Conservation (phyloP, 1,140 invertebrate genomes). For the Palaemon carinicauda region DNA sequence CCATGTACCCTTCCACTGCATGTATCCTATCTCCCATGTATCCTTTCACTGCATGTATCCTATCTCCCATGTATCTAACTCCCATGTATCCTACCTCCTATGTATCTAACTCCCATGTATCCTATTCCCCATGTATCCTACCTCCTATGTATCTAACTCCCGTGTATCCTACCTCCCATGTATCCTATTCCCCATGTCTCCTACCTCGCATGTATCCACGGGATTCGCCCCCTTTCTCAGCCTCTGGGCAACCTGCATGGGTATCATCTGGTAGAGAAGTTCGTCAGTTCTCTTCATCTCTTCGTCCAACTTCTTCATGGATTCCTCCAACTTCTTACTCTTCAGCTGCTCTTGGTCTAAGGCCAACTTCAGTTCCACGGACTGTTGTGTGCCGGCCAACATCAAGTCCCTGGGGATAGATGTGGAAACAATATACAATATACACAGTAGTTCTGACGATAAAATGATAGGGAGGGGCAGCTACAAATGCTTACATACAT, state of each 20-base stretch:
- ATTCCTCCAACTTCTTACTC: constrained; percentile 94
- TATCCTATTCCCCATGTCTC: background rate
- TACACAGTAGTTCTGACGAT: too few species aligned
- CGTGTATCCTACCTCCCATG: too few species aligned
- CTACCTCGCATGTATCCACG: constrained; percentile 93
- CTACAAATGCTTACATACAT: too few species aligned
- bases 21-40: too few species aligned
- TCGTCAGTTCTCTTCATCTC: constrained; percentile 97
- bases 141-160: background rate
- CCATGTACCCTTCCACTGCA: too few species aligned
- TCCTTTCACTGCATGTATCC: too few species aligned
- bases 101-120: too few species aligned
- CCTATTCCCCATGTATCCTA: too few species aligned
- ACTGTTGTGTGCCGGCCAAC: constrained; percentile 95
- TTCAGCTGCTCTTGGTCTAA: constrained; percentile 96
- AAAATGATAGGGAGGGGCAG: too few species aligned
- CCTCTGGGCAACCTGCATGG: constrained; percentile 90
- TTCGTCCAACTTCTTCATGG: constrained; percentile 92
- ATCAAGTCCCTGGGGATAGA: constrained; percentile 86
- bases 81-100: too few species aligned
- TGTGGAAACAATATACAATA: too few species aligned
- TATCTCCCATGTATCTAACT: too few species aligned
- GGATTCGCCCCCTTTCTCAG: constrained; percentile 90
- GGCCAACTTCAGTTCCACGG: constrained; percentile 93
- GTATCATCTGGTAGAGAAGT: constrained; percentile 97